Conservation (phyloP, 2,888 invertebrate genomes). For the Cephalotes varians region DNA sequence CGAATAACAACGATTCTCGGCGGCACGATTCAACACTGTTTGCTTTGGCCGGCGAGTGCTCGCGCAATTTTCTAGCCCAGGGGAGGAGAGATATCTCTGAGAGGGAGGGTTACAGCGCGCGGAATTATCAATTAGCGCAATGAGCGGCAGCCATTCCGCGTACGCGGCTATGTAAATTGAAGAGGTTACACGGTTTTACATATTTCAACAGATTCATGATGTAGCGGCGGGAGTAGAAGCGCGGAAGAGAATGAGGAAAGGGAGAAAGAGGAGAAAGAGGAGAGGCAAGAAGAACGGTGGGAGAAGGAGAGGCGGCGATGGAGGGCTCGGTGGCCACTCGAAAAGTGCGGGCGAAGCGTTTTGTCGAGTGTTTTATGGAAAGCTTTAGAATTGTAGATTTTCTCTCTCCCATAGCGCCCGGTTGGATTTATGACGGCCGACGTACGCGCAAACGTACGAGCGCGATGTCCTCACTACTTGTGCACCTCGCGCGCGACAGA, state of each 20-base stretch:
- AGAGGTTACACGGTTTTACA: conserved; percentile 86
- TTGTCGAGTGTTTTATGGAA: conserved; percentile 85
- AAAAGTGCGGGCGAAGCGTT: conserved; percentile 85
- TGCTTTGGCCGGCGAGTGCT: conserved; percentile 51
- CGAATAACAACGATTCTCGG: conserved; percentile 16
- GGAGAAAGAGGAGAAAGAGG: conserved; percentile 50
- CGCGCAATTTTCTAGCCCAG: conserved; percentile 45
- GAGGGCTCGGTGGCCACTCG: conserved; percentile 78
- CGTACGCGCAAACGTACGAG: conserved; percentile 64
- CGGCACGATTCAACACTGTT: conserved; percentile 62
- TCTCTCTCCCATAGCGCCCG: conserved; percentile 68
- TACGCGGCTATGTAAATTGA: conserved; percentile 84
- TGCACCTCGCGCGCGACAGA: conserved; percentile 52
- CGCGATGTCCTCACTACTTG: conserved; percentile 64
- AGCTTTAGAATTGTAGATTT: conserved; percentile 86
- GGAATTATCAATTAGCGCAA: conserved; percentile 55
- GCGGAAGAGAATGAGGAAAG: conserved; percentile 52
- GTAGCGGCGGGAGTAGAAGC: conserved; percentile 58
- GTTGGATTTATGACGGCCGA: conserved; percentile 72
- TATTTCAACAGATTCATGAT: conserved; percentile 83
- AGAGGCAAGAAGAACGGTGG: conserved; percentile 35
- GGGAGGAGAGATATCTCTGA: conserved; percentile 14
- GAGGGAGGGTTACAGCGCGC: neutral
- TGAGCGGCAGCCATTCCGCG: conserved; percentile 78
- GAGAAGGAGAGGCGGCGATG: conserved; percentile 61